These are phyloP conservation scores for Hydrotaea diabolus DNA, from an alignment of 2,888 invertebrate genomes.

Conservation along the genomic window DNA sequence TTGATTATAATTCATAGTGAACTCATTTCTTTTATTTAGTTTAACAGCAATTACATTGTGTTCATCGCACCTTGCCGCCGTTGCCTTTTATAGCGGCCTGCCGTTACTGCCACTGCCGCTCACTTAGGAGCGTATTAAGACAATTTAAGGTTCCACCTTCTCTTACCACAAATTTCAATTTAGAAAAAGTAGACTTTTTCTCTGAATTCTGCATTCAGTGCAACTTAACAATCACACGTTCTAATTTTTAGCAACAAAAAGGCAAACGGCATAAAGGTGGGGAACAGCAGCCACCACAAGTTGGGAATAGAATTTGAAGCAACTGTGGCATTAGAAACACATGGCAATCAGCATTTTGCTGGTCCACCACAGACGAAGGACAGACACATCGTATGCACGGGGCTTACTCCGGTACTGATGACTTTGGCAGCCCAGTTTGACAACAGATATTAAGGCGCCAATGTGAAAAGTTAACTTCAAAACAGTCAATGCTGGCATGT, in stretches of 20 bases:
- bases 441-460: slow-evolving; percentile 49
- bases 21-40: slow-evolving; percentile 35
- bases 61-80: slow-evolving; percentile 43
- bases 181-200: slow-evolving; percentile 35
- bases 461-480: slow-evolving; percentile 30
- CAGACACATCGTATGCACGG: background rate
- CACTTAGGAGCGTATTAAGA: slow-evolving; percentile 11
- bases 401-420: slow-evolving; percentile 26
- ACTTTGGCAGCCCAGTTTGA: slow-evolving; percentile 46
- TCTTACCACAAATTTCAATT: slow-evolving; percentile 53
- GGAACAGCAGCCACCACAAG: background rate
- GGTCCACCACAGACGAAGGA: background rate
- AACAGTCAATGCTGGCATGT: slow-evolving; percentile 34
- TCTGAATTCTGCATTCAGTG: slow-evolving; percentile 19
- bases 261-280: background rate
- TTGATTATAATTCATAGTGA: slow-evolving; percentile 27
- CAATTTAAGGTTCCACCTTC: slow-evolving; percentile 37
- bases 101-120: background rate
- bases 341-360: background rate
- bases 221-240: slow-evolving; percentile 61
- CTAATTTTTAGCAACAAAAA: slow-evolving; percentile 51
- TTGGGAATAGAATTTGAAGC: slow-evolving; percentile 1
- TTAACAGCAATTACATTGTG: slow-evolving; percentile 16
- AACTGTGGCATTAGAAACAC: background rate
- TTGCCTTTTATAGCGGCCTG: background rate